A percentile compares a stretch with the other conserved stretches of the same genome.
These are phyloP conservation scores for Lasioglossum baleicum DNA, from an alignment of 1,140 invertebrate genomes.

Conservation along the genomic window DNA sequence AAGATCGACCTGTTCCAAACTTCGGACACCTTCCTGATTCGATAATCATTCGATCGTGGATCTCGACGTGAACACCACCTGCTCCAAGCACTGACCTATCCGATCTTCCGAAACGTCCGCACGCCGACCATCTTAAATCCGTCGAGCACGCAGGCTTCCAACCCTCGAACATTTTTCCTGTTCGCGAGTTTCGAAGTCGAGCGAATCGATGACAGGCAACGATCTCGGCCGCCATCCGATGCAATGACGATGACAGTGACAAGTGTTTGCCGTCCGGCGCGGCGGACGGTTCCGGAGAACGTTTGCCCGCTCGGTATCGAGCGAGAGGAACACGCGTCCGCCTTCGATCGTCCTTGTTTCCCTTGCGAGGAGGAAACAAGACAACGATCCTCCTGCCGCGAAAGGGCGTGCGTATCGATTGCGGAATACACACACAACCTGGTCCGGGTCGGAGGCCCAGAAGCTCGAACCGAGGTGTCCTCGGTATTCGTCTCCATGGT, in stretches of 20 bases:
- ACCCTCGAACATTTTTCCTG: no score
- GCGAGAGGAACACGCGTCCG: constrained; percentile 19
- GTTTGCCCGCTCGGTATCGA: constrained; percentile 35
- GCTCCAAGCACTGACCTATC: no score
- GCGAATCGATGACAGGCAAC: background rate
- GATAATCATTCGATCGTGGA: no score
- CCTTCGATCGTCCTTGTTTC: constrained; percentile 51
- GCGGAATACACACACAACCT: background rate
- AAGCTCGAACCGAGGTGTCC: background rate
- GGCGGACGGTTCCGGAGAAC: constrained; percentile 23
- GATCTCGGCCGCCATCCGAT: background rate
- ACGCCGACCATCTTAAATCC: no score
- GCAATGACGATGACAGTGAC: constrained; percentile 20
- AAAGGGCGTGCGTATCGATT: constrained; percentile 23
- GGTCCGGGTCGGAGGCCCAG: no score
- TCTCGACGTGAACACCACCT: no score
- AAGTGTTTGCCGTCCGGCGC: constrained; percentile 15
- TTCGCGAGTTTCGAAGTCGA: no score
- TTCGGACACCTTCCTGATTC: no score
- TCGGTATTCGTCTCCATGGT: background rate
- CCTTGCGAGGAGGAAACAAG: constrained; percentile 2
- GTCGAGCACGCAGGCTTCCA: no score
- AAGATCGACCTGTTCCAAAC: no score
- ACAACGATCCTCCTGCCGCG: constrained; percentile 11
- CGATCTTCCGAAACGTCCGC: no score